Percentiles rank a stretch among this genome's conserved stretches.
phyloP scores from a whole-genome alignment of 1,140 invertebrate species.

The Drosophila saltans region DNA sequence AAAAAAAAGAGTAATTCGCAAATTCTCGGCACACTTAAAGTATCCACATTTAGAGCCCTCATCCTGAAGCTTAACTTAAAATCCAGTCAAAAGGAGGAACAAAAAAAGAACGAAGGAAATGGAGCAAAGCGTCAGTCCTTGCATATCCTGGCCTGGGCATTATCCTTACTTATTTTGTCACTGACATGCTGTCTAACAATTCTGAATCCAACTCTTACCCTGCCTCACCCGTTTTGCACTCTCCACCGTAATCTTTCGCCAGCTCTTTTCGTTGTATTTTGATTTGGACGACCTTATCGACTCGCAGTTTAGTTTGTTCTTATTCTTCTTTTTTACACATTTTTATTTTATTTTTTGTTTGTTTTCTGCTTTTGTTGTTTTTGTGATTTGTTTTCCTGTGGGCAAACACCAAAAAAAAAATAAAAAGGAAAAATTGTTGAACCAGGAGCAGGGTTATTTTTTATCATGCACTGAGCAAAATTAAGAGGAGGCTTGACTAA shows the following conservation, averaged over 20 bases:
- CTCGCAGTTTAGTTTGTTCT: conserved; percentile 39
- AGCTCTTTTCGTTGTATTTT: conserved; percentile 29
- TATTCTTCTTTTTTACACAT: conserved; percentile 37
- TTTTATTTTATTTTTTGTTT: conserved; percentile 31
- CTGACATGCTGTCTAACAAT: conserved; percentile 13
- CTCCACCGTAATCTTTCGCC: too few relatives aligned
- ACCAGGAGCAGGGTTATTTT: conserved; percentile 5
- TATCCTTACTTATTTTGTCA: conserved; percentile 14
- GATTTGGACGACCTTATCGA: conserved; percentile 61
- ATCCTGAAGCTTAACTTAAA: conserved; percentile 10
- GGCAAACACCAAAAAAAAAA: conserved; percentile 1
- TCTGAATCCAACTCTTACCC: conserved; percentile 6
- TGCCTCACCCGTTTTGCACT: background rate
- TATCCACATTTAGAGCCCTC: conserved; percentile 2
- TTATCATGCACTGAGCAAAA: conserved; percentile 5
- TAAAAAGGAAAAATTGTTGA: background rate
- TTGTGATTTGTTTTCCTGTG: conserved; percentile 11
- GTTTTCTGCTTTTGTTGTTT: background rate
- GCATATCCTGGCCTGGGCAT: conserved; percentile 9
- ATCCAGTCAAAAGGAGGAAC: background rate
- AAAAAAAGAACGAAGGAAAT: background rate
- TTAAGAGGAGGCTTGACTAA: too few relatives aligned
- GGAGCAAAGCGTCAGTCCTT: conserved; percentile 4
- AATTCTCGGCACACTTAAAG: background rate
- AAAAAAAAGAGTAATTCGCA: background rate